Base-by-base conservation (phyloP, 1,140 invertebrate species). In the Euglossa dilemma region DNA sequence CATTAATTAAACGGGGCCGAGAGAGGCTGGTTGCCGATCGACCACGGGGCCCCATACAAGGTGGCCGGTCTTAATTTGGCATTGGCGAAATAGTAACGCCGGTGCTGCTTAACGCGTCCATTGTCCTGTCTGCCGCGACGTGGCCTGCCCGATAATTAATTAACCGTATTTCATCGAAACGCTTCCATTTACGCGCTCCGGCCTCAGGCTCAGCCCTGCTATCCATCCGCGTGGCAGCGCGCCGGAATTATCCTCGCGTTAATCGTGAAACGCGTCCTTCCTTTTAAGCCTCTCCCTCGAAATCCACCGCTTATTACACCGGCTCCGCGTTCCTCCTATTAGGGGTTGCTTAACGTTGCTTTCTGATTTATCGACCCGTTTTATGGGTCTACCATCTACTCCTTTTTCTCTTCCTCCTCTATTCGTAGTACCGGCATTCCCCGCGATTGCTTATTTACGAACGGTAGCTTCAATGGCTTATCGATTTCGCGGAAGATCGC, bases 51-150 rank as follows among this genome's bases (percentile, higher is more conserved):
- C 43, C 74, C 66, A 23, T 79, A 79, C 64, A 70, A 79, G 76
- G 74, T 66, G 74, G 7, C 43, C 50, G 52, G 76, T 66, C 76
- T 79, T 79, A 70, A 79, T 79, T 79, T 79, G 64, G 76, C 76
- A 59, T 79, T 79, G n/a, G 64, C 76, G 64, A 79, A 79, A 79
- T 79, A 70, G 76, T 78, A 79, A 79, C 76, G 20, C 76, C 25
- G 66, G 52, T 57, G 52, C 64, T 11, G 76, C 23, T 78, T 47
- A 69, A 69, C 75, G 36, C 64, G 28, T 28, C 43, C 76, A 79
- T 79, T 70, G 76, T 79, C 12, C 76, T 70, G 76, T 79, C 76
- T 16, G 7, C 12, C n/a, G 36, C 3, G 43, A 56, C 43, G 52
- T 59, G n/a, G 25, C 18, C 63, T 20, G 63, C 23, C 9, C 76